These are phyloP conservation scores for Leptinotarsa texana DNA, from an alignment of 1,140 invertebrate genomes.

Conservation along the genomic window DNA sequence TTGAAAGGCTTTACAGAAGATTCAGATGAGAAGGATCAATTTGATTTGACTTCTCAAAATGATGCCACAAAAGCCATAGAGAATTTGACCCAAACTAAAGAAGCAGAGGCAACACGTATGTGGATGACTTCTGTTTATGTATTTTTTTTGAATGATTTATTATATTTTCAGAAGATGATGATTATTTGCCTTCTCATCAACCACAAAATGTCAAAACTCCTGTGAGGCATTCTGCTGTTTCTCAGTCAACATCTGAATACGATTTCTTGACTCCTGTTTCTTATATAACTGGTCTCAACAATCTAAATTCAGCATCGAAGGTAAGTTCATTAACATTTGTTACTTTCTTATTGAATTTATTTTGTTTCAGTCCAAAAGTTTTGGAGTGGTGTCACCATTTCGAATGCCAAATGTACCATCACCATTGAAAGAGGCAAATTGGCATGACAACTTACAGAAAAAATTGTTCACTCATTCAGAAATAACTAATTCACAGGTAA, in stretches of 20 bases:
- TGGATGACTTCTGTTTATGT: slow-evolving; percentile 15
- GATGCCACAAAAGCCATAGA: background rate
- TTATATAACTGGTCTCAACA: slow-evolving; percentile 45
- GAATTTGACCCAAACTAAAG: slow-evolving; percentile 10
- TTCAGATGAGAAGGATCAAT: slow-evolving; percentile 44
- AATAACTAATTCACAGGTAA: slow-evolving; percentile 31
- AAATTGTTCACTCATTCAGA: slow-evolving; percentile 52
- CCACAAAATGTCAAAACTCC: slow-evolving; percentile 38
- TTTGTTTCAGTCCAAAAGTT: slow-evolving; percentile 28
- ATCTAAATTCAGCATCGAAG: slow-evolving; percentile 42
- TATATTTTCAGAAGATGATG: slow-evolving; percentile 41
- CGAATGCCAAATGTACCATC: slow-evolving; percentile 44
- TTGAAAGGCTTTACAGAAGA: slow-evolving; percentile 43
- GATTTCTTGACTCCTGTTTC: slow-evolving; percentile 49
- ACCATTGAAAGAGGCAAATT: slow-evolving; percentile 39
- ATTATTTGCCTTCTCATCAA: slow-evolving; percentile 44
- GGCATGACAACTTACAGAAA: slow-evolving; percentile 46
- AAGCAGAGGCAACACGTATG: slow-evolving; percentile 16
- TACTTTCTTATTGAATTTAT: slow-evolving; percentile 25
- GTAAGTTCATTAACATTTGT: slow-evolving; percentile 28
- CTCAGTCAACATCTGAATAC: slow-evolving; percentile 45
- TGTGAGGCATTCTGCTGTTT: slow-evolving; percentile 24
- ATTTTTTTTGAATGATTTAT: slow-evolving; percentile 12
- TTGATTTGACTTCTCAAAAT: slow-evolving; percentile 5
- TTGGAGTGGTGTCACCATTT: slow-evolving; percentile 32